phyloP scores from a whole-genome alignment of 2,113 vertebrate species.

The Todiramphus saurophagus region DNA sequence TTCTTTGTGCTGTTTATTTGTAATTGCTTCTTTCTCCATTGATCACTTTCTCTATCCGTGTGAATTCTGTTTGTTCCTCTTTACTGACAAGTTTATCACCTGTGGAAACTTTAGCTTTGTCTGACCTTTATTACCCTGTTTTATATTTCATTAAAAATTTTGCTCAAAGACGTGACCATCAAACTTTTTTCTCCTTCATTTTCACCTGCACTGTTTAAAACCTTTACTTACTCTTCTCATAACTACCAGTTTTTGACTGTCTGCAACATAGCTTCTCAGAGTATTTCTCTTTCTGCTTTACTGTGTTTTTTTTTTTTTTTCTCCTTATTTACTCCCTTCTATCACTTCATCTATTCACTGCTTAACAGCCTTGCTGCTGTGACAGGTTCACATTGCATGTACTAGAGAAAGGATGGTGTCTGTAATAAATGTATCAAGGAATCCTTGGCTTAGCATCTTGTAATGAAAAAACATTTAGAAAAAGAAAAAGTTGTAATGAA shows the following conservation, averaged over 20 bases:
- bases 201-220: background rate
- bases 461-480: background rate
- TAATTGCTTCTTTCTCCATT: background rate
- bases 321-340: background rate
- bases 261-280: background rate
- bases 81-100: background rate
- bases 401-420: background rate
- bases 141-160: background rate
- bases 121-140: background rate
- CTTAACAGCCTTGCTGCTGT: background rate
- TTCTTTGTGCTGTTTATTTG: background rate
- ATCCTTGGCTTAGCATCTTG: background rate
- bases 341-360: background rate
- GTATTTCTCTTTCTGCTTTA: background rate
- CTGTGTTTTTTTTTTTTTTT: background rate
- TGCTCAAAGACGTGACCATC: background rate
- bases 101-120: background rate
- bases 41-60: background rate
- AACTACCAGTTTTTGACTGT: background rate
- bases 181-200: background rate
- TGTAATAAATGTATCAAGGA: background rate
- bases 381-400: background rate
- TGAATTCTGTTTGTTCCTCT: background rate
- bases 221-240: background rate
- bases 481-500: background rate